A percentile compares a stretch with the other conserved stretches of the same genome.
Conservation (phyloP, 1,140 invertebrate genomes). For the Drosophila burlai region DNA sequence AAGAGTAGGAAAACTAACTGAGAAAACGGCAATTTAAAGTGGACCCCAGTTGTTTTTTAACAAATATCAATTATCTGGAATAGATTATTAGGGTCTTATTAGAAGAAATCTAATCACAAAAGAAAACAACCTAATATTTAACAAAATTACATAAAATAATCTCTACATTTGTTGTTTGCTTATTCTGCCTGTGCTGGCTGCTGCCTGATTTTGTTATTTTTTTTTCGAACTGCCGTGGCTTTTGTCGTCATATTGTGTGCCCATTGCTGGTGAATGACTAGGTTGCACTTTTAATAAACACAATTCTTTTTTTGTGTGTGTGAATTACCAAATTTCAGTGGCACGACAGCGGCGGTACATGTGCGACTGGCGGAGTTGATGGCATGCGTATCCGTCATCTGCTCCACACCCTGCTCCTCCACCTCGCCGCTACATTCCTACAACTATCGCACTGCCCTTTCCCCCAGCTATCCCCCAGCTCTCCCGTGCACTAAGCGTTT, state of each 20-base stretch:
- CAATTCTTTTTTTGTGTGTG: slow-evolving; percentile 6
- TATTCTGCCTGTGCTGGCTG: neutral
- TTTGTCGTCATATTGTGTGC: neutral
- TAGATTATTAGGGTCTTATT: no score
- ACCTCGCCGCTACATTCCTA: neutral
- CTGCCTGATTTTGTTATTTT: neutral
- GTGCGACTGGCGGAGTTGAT: slow-evolving; percentile 45
- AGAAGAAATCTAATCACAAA: neutral
- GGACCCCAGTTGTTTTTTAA: no score
- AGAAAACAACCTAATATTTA: neutral
- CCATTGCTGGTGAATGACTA: neutral
- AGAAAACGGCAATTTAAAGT: neutral
- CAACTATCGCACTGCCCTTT: neutral
- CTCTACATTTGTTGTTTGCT: neutral
- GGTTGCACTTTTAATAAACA: neutral
- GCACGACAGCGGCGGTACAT: slow-evolving; percentile 61
- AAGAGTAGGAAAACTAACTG: neutral
- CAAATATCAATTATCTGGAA: no score
- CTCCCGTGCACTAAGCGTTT: slow-evolving; percentile 29
- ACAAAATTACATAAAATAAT: neutral
- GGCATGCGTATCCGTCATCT: slow-evolving; percentile 69
- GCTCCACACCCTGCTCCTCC: slow-evolving; percentile 9
- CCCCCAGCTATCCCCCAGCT: neutral
- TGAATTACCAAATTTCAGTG: slow-evolving; percentile 28
- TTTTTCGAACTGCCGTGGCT: neutral